phyloP scores from a whole-genome alignment of 2,797 vertebrate species.

The Ceryle rudis region DNA sequence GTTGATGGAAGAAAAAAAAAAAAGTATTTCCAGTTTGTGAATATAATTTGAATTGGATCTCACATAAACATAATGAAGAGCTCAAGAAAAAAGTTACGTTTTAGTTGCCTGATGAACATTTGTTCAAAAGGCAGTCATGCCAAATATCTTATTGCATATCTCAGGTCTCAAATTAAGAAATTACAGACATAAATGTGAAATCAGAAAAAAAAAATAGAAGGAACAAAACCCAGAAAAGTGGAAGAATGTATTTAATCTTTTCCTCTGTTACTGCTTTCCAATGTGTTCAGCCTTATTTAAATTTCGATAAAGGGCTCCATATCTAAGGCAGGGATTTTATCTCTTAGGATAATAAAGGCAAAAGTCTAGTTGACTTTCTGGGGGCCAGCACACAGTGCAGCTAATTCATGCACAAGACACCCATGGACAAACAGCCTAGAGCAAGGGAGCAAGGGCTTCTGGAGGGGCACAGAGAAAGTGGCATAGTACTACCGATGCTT shows the following conservation, averaged over 20 bases:
- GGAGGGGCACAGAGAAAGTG: background rate
- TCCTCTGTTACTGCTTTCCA: background rate
- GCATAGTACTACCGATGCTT: background rate
- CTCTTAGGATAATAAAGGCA: no score
- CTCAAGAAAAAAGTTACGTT: background rate
- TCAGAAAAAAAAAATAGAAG: background rate
- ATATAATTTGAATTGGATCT: background rate
- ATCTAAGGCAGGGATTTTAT: background rate
- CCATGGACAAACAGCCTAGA: background rate
- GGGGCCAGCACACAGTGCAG: no score
- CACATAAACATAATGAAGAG: background rate
- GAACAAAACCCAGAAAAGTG: background rate
- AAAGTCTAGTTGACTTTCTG: no score
- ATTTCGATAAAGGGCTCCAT: background rate
- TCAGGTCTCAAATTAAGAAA: background rate
- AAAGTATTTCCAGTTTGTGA: background rate
- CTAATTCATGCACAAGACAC: background rate
- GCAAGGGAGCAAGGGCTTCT: background rate
- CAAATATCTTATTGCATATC: background rate
- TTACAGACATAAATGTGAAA: background rate
- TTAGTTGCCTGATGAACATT: no score
- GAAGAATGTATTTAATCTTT: background rate
- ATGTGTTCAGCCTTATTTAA: background rate
- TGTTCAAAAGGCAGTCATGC: no score
- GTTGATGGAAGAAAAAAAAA: background rate